Base-by-base conservation (phyloP, 2,797 vertebrate species). In the Aldrovandia affinis region DNA sequence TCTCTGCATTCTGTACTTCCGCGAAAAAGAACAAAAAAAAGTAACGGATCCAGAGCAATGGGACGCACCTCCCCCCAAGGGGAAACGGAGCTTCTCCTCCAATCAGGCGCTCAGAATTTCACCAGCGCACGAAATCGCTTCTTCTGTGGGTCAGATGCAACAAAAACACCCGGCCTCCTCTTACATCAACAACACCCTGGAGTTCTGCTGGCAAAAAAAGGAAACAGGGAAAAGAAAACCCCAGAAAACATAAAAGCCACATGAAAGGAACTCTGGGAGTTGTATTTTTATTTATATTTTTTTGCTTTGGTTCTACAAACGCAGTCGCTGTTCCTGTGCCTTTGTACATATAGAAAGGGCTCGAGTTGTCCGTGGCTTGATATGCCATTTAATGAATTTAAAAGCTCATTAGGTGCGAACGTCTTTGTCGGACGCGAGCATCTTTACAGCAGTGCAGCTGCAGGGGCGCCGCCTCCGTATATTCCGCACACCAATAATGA, bases 1-100 rank as follows among this genome's bases (percentile, higher is more conserved):
- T 90, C 89, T 89, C 91, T 93, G 89, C 90, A 89, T 90, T 92
- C 92, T 52, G 33, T 59, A 47, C 65, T 86, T 86, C 84, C 36
- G 68, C 89, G 85, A 50, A 50, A 50, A 50, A 22, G 25, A 28
- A 33, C 12, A 50, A 39, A 10, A 82, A 22, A 55, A 20, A 75
- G 52, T 9, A 33, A 4, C 15, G 50, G 25, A 83, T 83, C n/a
- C 36, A 57, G 28, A 55, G 52, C 42, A 22, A 57, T 77, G 22
- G 14, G 52, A n/a, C 55, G 20, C 8, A 18, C 6, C 22, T 7
- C 61, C n/a, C 42, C 3, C 44, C 78, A 83, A 87, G 47, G 65
- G 87, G 83, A 87, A 89, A 86, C 85, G 83, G 55, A 87, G 86
- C 50, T 86, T 65, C 88, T 87, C 85, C 86, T 82, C 83, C 59